A percentile compares a stretch with the other conserved stretches of the same genome.
phyloP scores from a whole-genome alignment of 1,140 invertebrate species.

The Ruditapes philippinarum region DNA sequence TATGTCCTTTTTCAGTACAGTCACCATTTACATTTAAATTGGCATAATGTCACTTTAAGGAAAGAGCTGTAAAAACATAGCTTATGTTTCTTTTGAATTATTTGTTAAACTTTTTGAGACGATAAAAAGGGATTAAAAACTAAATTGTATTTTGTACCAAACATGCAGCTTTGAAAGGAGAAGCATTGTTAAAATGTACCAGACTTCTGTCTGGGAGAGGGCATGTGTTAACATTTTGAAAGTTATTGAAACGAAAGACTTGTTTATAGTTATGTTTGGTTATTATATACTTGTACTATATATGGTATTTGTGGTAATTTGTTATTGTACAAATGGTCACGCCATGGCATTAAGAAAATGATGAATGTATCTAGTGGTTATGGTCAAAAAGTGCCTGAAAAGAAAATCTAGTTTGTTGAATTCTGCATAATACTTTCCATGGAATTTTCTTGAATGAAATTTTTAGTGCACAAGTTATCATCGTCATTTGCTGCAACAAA shows the following conservation, averaged over 20 bases:
- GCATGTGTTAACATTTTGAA: constrained; percentile 41
- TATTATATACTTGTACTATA: constrained; percentile 38
- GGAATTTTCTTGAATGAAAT: no score
- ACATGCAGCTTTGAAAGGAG: constrained; percentile 7
- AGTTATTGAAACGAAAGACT: constrained; percentile 35
- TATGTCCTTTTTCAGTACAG: no score
- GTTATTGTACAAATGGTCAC: constrained; percentile 48
- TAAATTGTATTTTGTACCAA: no score
- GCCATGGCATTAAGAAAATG: not conserved
- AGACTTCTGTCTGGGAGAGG: constrained; percentile 11
- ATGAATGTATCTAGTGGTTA: not conserved
- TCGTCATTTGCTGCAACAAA: no score
- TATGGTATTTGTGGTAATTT: constrained; percentile 31
- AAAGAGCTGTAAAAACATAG: no score
- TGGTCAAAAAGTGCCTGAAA: not conserved
- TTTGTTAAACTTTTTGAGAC: no score
- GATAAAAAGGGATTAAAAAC: no score
- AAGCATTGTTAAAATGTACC: constrained; percentile 37
- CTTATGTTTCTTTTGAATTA: no score
- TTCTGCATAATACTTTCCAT: no score
- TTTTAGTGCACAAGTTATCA: no score
- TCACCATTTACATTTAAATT: no score
- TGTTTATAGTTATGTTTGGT: constrained; percentile 50
- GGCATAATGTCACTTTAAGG: no score
- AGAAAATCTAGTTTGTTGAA: not conserved